phyloP scores from a whole-genome alignment of 2,888 invertebrate species.

The Matsumyia berberina region DNA sequence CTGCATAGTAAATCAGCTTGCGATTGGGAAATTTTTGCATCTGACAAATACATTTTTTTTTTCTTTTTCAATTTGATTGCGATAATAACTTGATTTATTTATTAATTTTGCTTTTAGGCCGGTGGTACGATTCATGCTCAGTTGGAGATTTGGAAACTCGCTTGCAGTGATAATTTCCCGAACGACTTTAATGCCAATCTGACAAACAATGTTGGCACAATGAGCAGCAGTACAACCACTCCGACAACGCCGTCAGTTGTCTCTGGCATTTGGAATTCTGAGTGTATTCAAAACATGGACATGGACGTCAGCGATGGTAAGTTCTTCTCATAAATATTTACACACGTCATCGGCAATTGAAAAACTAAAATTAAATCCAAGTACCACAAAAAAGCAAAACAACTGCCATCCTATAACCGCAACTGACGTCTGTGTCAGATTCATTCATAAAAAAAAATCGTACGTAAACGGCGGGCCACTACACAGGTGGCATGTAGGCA shows the following conservation, averaged over 20 bases:
- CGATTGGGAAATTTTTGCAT: conserved; percentile 21
- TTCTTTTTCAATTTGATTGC: background rate
- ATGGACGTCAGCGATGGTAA: conserved; percentile 82
- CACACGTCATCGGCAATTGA: conserved; percentile 38
- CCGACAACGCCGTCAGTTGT: conserved; percentile 80
- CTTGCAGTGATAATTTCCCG: conserved; percentile 87
- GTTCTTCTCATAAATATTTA: conserved; percentile 47
- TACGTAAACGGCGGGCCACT: conserved; percentile 30
- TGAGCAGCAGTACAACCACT: conserved; percentile 66
- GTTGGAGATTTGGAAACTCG: conserved; percentile 96
- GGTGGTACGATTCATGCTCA: conserved; percentile 94
- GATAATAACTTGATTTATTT: background rate
- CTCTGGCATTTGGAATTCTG: conserved; percentile 78
- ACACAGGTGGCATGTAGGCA: conserved; percentile 44
- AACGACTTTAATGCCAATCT: conserved; percentile 78
- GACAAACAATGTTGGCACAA: conserved; percentile 62
- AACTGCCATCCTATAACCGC: conserved; percentile 10
- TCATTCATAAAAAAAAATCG: conserved; percentile 64
- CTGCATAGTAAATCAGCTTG: conserved; percentile 20
- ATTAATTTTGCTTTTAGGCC: conserved; percentile 86
- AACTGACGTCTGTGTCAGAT: conserved; percentile 43
- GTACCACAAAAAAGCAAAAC: background rate
- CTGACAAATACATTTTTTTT: conserved; percentile 21
- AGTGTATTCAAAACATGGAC: conserved; percentile 79
- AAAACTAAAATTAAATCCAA: conserved; percentile 18